These are phyloP conservation scores for Ooceraea biroi DNA, from an alignment of 1,140 invertebrate species.

Conservation along the genomic window DNA sequence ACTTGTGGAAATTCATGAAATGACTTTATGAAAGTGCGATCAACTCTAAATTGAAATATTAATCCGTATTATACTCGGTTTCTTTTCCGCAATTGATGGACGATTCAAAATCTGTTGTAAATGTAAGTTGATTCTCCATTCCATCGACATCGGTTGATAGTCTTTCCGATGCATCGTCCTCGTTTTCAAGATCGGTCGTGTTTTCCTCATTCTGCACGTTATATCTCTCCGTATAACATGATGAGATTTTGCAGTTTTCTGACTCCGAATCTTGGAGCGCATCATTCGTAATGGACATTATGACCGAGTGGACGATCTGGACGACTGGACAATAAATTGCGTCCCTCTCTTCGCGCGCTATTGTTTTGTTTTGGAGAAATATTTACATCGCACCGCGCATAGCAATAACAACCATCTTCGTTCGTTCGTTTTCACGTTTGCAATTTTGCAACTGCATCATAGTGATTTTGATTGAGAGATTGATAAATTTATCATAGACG, in stretches of 20 bases:
- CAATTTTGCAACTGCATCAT: no score
- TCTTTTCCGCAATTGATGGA: not conserved
- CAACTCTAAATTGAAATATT: no score
- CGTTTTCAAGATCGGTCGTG: not conserved
- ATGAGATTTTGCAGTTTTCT: not conserved
- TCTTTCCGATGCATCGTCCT: constrained; percentile 14
- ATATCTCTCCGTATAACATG: constrained; percentile 8
- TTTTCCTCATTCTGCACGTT: not conserved
- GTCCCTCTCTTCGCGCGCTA: not conserved
- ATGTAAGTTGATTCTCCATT: not conserved
- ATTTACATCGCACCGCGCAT: no score
- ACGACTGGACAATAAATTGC: constrained; percentile 15
- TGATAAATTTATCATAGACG: no score
- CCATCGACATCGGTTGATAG: not conserved
- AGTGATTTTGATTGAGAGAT: no score
- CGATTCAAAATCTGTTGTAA: not conserved
- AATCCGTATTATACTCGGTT: constrained; percentile 20
- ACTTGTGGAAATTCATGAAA: no score
- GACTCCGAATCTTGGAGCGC: not conserved
- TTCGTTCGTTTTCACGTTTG: no score
- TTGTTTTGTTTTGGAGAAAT: constrained; percentile 31
- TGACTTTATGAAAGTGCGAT: no score
- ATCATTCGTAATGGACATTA: not conserved
- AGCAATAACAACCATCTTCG: no score
- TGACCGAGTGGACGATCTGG: not conserved